Conservation (phyloP, 2,797 vertebrate genomes). For the Hippopotamyrus pictus region DNA sequence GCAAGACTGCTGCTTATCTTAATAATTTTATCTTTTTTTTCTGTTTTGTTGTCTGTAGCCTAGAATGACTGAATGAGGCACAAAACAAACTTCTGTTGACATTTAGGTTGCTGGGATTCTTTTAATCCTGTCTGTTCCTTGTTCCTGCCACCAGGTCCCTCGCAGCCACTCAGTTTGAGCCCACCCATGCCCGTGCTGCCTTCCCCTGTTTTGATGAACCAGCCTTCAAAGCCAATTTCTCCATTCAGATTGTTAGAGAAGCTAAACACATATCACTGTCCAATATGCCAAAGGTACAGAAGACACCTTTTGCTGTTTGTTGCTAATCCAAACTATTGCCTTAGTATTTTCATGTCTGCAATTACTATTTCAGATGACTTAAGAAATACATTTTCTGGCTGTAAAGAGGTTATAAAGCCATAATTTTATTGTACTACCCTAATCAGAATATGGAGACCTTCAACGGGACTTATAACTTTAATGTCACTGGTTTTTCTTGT, state of each 20-base stretch:
- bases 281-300: conserved; percentile 81
- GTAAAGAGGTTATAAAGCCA: neutral
- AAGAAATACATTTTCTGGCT: neutral
- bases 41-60: neutral
- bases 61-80: neutral
- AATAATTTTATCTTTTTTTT: neutral
- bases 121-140: neutral
- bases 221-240: conserved; percentile 81
- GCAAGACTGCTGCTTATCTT: conserved; percentile 48
- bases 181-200: conserved; percentile 76
- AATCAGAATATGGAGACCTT: neutral
- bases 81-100: neutral
- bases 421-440: neutral
- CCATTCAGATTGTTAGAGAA: conserved; percentile 69
- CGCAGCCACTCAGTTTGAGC: conserved; percentile 84
- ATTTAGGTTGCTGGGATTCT: neutral
- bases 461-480: neutral
- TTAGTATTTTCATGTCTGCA: neutral
- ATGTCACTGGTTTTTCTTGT: neutral
- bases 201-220: conserved; percentile 92
- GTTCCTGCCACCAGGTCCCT: conserved; percentile 54
- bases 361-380: neutral
- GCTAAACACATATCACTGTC: conserved; percentile 70
- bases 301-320: neutral
- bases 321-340: neutral